These are phyloP conservation scores for Spheniscus mendiculus DNA, from an alignment of 2,113 vertebrate species.

Conservation along the genomic window DNA sequence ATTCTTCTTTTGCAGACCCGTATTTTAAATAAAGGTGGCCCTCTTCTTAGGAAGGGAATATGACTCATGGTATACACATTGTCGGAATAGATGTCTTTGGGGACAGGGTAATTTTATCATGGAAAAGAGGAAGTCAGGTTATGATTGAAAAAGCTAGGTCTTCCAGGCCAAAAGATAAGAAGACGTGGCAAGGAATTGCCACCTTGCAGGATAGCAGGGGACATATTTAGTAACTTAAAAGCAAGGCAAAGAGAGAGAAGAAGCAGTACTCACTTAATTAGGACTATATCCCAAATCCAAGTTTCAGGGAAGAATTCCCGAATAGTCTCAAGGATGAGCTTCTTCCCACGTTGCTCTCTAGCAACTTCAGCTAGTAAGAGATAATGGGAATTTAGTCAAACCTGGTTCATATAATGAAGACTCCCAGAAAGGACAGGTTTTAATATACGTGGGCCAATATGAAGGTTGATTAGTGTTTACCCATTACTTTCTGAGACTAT, in stretches of 20 bases:
- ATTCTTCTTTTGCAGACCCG: neutral
- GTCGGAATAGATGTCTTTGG: neutral
- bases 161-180: neutral
- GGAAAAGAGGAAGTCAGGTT: neutral
- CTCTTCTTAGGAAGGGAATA: neutral
- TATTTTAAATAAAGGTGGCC: neutral
- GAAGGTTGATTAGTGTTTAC: neutral
- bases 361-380: neutral
- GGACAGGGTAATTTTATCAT: neutral
- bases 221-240: neutral
- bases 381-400: neutral
- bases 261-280: constrained; percentile 76
- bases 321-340: constrained; percentile 42
- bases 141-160: neutral
- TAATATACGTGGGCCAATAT: neutral
- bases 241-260: neutral
- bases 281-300: constrained; percentile 85
- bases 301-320: constrained; percentile 83
- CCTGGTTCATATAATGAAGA: neutral
- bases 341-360: neutral
- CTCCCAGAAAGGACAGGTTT: neutral
- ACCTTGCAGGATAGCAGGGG: neutral
- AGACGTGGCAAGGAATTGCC: neutral
- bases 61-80: neutral
- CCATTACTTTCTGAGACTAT: neutral